Conservation (phyloP, 1,140 invertebrate species). For the Drosophila ananassae region DNA sequence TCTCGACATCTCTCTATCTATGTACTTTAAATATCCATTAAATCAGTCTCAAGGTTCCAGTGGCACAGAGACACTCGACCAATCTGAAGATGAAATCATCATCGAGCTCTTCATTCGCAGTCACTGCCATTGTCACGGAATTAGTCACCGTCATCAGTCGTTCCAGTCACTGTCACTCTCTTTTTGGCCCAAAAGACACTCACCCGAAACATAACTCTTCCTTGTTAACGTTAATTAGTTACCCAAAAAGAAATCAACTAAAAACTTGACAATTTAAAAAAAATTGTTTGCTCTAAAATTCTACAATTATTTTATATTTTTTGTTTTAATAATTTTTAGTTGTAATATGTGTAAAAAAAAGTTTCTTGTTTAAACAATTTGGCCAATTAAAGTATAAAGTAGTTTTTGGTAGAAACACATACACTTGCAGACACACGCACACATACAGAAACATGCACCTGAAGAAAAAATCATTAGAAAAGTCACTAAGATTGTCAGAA, state of each 20-base stretch:
- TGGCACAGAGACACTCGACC: conserved; percentile 28
- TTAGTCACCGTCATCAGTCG: conserved; percentile 12
- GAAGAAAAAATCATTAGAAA: conserved; percentile 3
- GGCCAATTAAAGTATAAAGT: conserved; percentile 46
- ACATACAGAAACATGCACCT: conserved; percentile 30
- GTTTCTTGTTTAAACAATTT: conserved; percentile 30
- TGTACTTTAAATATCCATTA: conserved; percentile 35
- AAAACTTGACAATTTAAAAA: conserved; percentile 20
- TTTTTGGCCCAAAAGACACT: conserved; percentile 39
- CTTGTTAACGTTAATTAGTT: conserved; percentile 28
- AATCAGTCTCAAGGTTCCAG: conserved; percentile 34
- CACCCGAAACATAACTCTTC: conserved; percentile 37
- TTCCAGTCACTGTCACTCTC: conserved; percentile 41
- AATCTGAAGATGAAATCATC: conserved; percentile 46
- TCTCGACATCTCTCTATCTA: conserved; percentile 14
- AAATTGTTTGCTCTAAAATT: conserved; percentile 32
- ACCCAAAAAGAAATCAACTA: neutral
- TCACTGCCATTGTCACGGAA: conserved; percentile 34
- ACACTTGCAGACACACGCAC: conserved; percentile 17
- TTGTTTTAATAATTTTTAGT: conserved; percentile 12
- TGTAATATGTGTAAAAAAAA: conserved; percentile 11
- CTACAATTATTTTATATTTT: neutral
- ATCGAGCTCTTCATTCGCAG: conserved; percentile 46
- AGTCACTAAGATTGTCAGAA: conserved; percentile 27
- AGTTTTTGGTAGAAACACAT: conserved; percentile 19